phyloP scores from a whole-genome alignment of 1,140 invertebrate species.

The Habropoda laboriosa region DNA sequence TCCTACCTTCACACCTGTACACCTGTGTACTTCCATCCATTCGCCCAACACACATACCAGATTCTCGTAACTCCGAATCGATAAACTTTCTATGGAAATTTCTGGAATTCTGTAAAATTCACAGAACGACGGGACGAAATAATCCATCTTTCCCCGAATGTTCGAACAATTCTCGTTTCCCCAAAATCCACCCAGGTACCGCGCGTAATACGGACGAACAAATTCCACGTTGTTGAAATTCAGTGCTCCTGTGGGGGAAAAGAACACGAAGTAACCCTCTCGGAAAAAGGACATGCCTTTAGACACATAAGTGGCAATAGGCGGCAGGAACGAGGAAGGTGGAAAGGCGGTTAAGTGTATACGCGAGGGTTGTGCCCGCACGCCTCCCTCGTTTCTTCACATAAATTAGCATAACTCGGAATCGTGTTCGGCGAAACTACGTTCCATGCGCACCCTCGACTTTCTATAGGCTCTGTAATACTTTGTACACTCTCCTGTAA shows the following conservation, averaged over 20 bases:
- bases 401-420: conserved; percentile 73
- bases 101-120: not conserved
- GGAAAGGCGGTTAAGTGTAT: conserved; percentile 34
- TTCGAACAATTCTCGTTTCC: not conserved
- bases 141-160: too few species aligned
- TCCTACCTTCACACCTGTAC: not conserved
- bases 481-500: conserved; percentile 18
- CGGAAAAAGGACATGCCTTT: conserved; percentile 29
- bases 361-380: conserved; percentile 54
- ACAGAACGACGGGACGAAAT: too few species aligned
- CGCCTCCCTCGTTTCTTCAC: conserved; percentile 58
- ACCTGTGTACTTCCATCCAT: too few species aligned
- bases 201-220: not conserved
- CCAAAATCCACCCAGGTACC: not conserved
- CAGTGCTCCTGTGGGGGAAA: not conserved
- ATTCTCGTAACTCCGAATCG: too few species aligned
- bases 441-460: conserved; percentile 36
- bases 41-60: too few species aligned
- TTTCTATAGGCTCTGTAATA: conserved; percentile 31
- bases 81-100: not conserved
- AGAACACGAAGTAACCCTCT: not conserved
- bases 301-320: conserved; percentile 42
- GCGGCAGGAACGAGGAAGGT: conserved; percentile 28
- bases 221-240: conserved; percentile 4
- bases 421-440: conserved; percentile 47